Evolutionary conservation across 1,140 invertebrate genomes (phyloP), one percentile per base, ranked within the genome.

Genomic region (Caligus rogercresseyi): DNA sequence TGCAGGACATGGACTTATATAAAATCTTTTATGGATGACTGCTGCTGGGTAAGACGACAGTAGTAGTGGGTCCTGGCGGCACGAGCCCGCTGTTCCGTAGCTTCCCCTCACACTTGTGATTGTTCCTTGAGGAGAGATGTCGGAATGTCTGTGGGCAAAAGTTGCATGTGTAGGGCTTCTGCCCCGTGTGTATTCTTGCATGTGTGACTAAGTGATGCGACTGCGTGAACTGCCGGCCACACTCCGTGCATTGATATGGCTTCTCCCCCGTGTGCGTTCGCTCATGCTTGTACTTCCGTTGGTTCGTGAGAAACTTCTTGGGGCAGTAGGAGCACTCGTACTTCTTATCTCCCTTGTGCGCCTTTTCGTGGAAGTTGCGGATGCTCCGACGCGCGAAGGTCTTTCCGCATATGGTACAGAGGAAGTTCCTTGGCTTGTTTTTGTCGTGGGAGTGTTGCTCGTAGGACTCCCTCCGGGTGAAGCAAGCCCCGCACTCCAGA

Each of bases 321-420:
- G 75, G 72, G 66, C 78, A 79, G 13, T 76, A 67, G 52, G 72
- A 70, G 65, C 78, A 79, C 67, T 74, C 72, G 71, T 79, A 79
- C 13, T 78, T 78, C 52, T 77, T 71, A 63, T 78, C 77, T 7
- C 78, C 78, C 0, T 77, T 79, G 67, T 79, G 78, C 65, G 78
- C 79, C 15, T 78, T 72, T 65, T 78, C 76, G 66, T 79, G 78
- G 52, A 77, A 72, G 3, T 77, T 77, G 52, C 79, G 72, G 67
- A 79, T 66, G 23, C 63, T 64, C 51, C 67, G 64, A 59, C 66
- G 65, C 11, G 65, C 67, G 58, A 67, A 68, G 3, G 67, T 67
- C 63, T 68, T 67, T 1, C 67, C 67, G 23, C 68, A 69, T 59
- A 67, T 54, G 54, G 65, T 14, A 65, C 67, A 65, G 58, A 66